These are phyloP conservation scores for Apeira syringaria DNA, from an alignment of 2,888 invertebrate genomes.

Conservation along the genomic window DNA sequence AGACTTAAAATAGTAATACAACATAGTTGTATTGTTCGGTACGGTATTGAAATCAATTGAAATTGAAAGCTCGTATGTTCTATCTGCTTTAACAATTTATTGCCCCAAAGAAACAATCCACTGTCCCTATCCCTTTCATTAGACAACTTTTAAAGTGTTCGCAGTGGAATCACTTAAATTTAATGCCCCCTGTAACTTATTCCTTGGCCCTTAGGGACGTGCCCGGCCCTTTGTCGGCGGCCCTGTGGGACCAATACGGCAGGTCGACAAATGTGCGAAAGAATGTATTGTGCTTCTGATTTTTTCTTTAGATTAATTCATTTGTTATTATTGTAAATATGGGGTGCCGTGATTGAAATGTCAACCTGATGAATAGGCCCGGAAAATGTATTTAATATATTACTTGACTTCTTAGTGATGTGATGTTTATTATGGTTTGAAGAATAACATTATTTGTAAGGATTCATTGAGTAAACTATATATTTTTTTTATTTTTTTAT, in stretches of 20 bases:
- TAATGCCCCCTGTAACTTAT: slow-evolving; percentile 71
- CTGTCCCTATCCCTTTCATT: slow-evolving; percentile 25
- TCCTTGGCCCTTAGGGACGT: slow-evolving; percentile 45
- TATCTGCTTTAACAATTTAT: slow-evolving; percentile 15
- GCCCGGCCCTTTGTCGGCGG: slow-evolving; percentile 55
- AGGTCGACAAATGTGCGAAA: slow-evolving; percentile 33
- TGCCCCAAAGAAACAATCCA: slow-evolving; percentile 23
- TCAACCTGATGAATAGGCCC: slow-evolving; percentile 23
- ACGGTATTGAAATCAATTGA: no score
- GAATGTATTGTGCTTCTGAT: slow-evolving; percentile 27
- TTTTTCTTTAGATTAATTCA: slow-evolving; percentile 19
- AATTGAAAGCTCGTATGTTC: no score
- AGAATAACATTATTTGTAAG: no score
- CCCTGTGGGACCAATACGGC: slow-evolving; percentile 35
- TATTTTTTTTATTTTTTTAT: no score
- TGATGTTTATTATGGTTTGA: no score
- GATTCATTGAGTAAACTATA: no score
- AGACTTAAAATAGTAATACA: no score
- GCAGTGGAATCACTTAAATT: slow-evolving; percentile 73
- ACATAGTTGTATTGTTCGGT: no score
- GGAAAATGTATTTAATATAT: no score
- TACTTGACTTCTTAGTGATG: no score
- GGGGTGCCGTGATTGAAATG: slow-evolving; percentile 26
- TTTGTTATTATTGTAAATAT: slow-evolving; percentile 16
- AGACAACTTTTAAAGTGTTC: slow-evolving; percentile 63